These are phyloP conservation scores for Paratilapia polleni DNA, from an alignment of 2,113 vertebrate genomes.

Conservation along the genomic window DNA sequence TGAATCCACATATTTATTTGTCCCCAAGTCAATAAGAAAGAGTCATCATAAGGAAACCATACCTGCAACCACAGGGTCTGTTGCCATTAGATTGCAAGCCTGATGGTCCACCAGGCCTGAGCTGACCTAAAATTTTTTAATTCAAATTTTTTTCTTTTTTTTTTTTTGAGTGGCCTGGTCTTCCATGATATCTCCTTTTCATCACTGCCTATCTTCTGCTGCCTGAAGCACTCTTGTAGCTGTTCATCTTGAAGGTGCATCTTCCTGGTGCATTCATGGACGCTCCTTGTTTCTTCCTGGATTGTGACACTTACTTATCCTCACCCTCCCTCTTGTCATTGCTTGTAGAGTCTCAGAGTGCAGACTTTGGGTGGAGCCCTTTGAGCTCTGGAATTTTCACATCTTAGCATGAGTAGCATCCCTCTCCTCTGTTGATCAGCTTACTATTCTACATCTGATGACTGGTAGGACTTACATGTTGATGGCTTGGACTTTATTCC, in stretches of 20 bases:
- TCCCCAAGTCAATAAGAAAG: background rate
- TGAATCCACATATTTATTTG: background rate
- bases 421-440: background rate
- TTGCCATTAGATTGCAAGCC: background rate
- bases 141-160: no score
- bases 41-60: background rate
- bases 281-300: background rate
- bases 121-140: background rate
- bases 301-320: background rate
- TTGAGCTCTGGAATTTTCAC: background rate
- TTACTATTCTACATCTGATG: background rate
- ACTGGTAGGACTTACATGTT: background rate
- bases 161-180: no score
- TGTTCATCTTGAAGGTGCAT: background rate
- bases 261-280: constrained; percentile 2
- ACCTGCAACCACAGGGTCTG: background rate
- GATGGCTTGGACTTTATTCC: background rate
- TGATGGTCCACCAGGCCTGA: background rate
- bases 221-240: background rate
- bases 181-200: background rate
- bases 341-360: background rate
- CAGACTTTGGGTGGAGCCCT: background rate
- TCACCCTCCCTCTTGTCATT: background rate
- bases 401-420: background rate
- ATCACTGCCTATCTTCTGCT: background rate